Evolutionary conservation across 1,140 invertebrate genomes (phyloP).

Genomic region (Sogatella furcifera): DNA sequence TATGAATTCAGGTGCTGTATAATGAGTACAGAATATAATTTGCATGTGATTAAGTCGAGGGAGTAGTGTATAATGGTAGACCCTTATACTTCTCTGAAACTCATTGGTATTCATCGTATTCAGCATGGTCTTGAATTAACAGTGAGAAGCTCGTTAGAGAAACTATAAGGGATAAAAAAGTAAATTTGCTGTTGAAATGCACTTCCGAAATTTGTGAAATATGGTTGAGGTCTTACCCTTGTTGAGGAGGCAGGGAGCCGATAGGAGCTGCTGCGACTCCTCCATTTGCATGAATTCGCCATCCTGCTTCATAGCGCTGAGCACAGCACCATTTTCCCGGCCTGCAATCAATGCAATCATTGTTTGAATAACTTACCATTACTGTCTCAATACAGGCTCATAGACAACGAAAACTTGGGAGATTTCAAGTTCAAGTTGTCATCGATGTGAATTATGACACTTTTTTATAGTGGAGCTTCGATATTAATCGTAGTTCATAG

Average conservation of each 20-base stretch:
- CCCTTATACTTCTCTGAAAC: not conserved
- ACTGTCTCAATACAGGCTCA: too few species aligned
- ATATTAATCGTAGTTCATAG: too few species aligned
- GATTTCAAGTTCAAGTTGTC: too few species aligned
- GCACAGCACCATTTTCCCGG: too few species aligned
- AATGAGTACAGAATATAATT: too few species aligned
- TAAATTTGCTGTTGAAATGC: not conserved
- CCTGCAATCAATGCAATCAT: too few species aligned
- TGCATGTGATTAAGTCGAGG: too few species aligned
- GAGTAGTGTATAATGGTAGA: not conserved
- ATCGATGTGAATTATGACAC: too few species aligned
- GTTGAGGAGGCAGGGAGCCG: constrained; percentile 3
- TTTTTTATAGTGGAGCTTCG: too few species aligned
- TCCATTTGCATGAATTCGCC: constrained; percentile 10
- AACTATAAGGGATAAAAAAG: not conserved
- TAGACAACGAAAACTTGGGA: too few species aligned
- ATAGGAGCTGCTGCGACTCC: constrained; percentile 18
- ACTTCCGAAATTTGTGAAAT: not conserved
- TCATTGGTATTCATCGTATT: not conserved
- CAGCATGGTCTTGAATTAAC: not conserved
- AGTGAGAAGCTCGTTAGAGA: not conserved
- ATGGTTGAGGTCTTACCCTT: not conserved
- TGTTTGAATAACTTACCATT: too few species aligned
- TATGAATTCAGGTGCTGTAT: too few species aligned
- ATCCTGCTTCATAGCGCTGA: constrained; percentile 8